Evolutionary conservation across 2,888 invertebrate species (phyloP), one percentile per base, ranked within the genome.

Genomic region (Corbicula japonica): DNA sequence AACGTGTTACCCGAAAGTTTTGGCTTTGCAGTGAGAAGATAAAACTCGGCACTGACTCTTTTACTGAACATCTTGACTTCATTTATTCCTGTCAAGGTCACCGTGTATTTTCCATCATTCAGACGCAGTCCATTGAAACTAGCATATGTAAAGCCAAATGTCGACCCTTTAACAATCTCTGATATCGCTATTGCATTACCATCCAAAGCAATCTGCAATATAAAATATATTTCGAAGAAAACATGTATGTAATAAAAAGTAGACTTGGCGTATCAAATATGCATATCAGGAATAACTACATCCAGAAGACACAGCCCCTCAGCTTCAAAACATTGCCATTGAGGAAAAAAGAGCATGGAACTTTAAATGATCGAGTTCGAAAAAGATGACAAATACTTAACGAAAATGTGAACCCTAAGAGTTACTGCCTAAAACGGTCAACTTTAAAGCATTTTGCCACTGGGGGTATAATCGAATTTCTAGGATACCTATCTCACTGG

Each of bases 21-120:
- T n/a, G n/a, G n/a, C n/a, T n/a, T n/a, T n/a, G n/a, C n/a, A n/a
- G n/a, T n/a, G n/a, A n/a, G n/a, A n/a, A n/a, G n/a, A n/a, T n/a
- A n/a, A n/a, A n/a, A n/a, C n/a, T n/a, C n/a, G n/a, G n/a, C n/a
- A n/a, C n/a, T n/a, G n/a, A n/a, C n/a, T n/a, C n/a, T n/a, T n/a
- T n/a, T n/a, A n/a, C 80, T 80, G 38, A 68, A 80, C 75, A 80
- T 76, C 15, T 72, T 23, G 8, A 80, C 54, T 28, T 75, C 71
- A 60, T 80, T 80, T 2, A 75, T 52, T 1, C 56, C 75, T 0
- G 48, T 71, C 8, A 80, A 71, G 28, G 75, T 68, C 6, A 75
- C 62, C 15, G 66, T 61, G 41, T 79, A 79, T 12, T 56, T 32
- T 2, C 79, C 79, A 56, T 79, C 79, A 26, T 23, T 18, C 15